A percentile compares a stretch with the other conserved stretches of the same genome.
Evolutionary conservation across 2,797 vertebrate genomes (phyloP).

Genomic region (Onychomys arenicola): DNA sequence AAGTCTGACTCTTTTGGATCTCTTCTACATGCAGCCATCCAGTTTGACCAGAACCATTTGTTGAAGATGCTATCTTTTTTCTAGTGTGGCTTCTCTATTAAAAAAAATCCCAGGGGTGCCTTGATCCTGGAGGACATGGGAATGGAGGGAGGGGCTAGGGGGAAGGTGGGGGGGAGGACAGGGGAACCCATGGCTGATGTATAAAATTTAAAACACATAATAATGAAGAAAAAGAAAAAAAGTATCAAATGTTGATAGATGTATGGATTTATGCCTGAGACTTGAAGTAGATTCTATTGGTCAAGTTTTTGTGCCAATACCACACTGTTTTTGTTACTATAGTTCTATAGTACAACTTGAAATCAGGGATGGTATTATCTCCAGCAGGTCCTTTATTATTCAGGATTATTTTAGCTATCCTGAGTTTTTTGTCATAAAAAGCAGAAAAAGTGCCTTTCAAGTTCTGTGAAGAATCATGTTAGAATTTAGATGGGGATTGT

Average conservation of each 20-base stretch:
- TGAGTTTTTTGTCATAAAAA: neutral
- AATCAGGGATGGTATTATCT: neutral
- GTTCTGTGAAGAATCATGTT: neutral
- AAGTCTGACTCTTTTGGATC: neutral
- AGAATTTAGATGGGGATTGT: neutral
- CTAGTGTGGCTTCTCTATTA: neutral
- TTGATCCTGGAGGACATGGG: too few relatives aligned
- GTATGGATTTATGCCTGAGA: neutral
- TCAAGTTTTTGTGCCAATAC: neutral
- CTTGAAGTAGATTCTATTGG: neutral
- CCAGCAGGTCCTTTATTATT: neutral
- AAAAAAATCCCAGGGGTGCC: too few relatives aligned
- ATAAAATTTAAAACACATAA: too few relatives aligned
- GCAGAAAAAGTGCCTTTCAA: neutral
- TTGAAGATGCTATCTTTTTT: neutral
- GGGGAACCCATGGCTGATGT: too few relatives aligned
- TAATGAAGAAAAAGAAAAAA: neutral
- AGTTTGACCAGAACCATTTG: neutral
- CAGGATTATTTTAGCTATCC: neutral
- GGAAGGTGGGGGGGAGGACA: too few relatives aligned
- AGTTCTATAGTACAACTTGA: neutral
- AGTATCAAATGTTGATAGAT: neutral
- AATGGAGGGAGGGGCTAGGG: too few relatives aligned
- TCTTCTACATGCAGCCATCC: neutral
- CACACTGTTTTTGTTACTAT: neutral